Evolutionary conservation across 2,113 vertebrate genomes (phyloP).

Genomic region (Pogonocichla stellata): DNA sequence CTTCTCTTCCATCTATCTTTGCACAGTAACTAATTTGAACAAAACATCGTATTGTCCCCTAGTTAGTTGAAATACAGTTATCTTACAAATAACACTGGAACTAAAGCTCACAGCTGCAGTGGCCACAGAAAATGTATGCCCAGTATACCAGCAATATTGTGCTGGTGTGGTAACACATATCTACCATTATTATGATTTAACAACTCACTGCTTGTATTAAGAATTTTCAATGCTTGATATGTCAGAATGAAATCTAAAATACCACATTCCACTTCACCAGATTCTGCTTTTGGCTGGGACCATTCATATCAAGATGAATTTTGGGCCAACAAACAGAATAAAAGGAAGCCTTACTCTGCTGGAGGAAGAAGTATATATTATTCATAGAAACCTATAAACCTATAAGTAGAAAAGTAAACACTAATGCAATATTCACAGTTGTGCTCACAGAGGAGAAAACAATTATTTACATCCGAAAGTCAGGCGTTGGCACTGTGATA

Average conservation of each 20-base stretch:
- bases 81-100: neutral
- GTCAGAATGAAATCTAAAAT: neutral
- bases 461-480: neutral
- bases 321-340: neutral
- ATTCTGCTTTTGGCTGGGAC: neutral
- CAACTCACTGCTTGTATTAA: neutral
- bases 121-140: neutral
- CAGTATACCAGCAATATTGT: neutral
- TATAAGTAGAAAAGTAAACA: neutral
- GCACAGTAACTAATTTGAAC: neutral
- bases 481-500: fast-evolving
- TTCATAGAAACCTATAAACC: neutral
- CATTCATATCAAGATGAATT: neutral
- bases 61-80: neutral
- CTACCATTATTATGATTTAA: neutral
- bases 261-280: neutral
- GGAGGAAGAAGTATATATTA: neutral
- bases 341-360: neutral
- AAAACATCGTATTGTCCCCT: neutral
- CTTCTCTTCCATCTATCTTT: neutral
- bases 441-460: neutral
- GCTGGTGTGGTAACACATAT: neutral
- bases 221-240: neutral
- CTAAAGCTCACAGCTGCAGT: neutral
- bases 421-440: neutral